Percentiles rank a stretch among this genome's conserved stretches.
These are phyloP conservation scores for Tinamus guttatus DNA, from an alignment of 2,113 vertebrate species.

Conservation along the genomic window DNA sequence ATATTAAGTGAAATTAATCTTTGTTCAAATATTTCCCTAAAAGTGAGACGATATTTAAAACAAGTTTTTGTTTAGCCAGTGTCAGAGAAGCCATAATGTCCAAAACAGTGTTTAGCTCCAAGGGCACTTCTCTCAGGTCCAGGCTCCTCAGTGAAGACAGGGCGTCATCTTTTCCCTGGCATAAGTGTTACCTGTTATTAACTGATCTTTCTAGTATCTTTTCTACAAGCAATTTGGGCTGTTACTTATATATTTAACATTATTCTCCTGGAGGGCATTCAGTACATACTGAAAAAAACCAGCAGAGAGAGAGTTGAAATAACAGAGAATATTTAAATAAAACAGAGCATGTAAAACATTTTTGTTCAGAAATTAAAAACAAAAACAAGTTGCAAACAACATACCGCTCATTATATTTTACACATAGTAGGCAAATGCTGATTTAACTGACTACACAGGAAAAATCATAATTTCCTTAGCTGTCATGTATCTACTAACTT, in stretches of 20 bases:
- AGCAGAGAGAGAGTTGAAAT: not conserved
- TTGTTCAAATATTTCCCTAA: not conserved
- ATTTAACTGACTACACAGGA: not conserved
- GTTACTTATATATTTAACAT: not conserved
- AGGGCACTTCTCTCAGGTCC: not conserved
- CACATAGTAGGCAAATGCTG: not conserved
- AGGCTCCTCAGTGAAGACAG: not conserved
- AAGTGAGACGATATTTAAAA: not conserved
- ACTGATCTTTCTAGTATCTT: not conserved
- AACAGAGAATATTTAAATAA: not conserved
- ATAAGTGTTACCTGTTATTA: not conserved
- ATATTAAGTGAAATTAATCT: not conserved
- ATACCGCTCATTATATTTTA: not conserved
- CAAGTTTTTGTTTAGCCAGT: not conserved
- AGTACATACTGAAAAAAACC: not conserved
- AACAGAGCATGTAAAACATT: not conserved
- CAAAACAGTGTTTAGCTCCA: not conserved
- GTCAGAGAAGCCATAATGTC: not conserved
- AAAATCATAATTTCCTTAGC: not conserved
- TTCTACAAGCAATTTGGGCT: not conserved
- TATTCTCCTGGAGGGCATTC: not conserved
- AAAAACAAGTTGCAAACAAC: not conserved
- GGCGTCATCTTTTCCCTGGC: not conserved
- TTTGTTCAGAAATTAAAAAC: not conserved
- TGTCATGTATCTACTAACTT: not conserved